A percentile compares a stretch with the other conserved stretches of the same genome.
Evolutionary conservation across 1,140 invertebrate species (phyloP).

Genomic region (Stegodyphus dumicola): DNA sequence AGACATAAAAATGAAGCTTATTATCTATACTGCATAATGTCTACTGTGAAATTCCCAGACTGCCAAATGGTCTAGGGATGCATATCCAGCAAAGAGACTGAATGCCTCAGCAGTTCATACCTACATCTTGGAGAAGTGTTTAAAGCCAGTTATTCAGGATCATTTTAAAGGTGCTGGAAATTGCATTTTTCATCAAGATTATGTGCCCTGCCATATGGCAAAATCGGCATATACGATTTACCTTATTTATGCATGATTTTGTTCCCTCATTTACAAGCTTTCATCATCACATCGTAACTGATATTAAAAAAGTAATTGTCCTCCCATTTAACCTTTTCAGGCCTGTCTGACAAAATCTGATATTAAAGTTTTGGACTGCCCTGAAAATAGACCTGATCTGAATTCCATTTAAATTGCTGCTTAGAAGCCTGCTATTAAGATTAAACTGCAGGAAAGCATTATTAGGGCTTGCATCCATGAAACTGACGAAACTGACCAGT

Average conservation of each 20-base stretch:
- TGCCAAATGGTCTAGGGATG: slow-evolving; percentile 14
- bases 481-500: background rate
- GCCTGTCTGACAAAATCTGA: background rate
- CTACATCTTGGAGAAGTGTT: background rate
- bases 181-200: slow-evolving; percentile 19
- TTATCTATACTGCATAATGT: background rate
- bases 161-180: slow-evolving; percentile 15
- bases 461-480: background rate
- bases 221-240: slow-evolving; percentile 1
- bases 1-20: slow-evolving; percentile 7
- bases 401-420: slow-evolving; percentile 22
- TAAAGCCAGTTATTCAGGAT: slow-evolving; percentile 8
- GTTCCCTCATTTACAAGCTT: slow-evolving; percentile 2
- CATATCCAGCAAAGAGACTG: slow-evolving; percentile 12
- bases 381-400: slow-evolving; percentile 6
- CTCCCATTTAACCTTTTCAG: background rate
- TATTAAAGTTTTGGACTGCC: background rate
- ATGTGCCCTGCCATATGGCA: background rate
- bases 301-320: background rate
- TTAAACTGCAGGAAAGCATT: background rate
- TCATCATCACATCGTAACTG: background rate
- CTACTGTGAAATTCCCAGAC: background rate
- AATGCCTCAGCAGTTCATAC: background rate
- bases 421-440: background rate
- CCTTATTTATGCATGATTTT: slow-evolving; percentile 3